Percentiles rank a stretch among this genome's conserved stretches.
phyloP scores from a whole-genome alignment of 1,140 invertebrate genomes.

The Macrosteles quadrilineatus region DNA sequence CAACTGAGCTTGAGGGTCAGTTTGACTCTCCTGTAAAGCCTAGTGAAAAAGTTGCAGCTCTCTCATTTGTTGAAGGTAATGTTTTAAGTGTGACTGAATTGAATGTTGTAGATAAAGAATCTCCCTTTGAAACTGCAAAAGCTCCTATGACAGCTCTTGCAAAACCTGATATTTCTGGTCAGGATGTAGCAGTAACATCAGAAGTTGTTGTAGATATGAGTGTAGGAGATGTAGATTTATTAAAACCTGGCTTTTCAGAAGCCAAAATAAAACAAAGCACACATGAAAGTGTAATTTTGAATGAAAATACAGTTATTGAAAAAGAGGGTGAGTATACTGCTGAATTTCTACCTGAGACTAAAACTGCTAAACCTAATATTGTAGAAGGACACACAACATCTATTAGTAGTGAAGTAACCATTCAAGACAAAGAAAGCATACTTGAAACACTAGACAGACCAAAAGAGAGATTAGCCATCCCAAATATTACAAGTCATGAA shows the following conservation, averaged over 20 bases:
- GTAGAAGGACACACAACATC: conserved; percentile 52
- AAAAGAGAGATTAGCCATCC: conserved; percentile 35
- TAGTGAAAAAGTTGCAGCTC: conserved; percentile 35
- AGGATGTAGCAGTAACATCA: conserved; percentile 56
- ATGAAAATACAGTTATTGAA: conserved; percentile 54
- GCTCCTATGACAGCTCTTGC: conserved; percentile 49
- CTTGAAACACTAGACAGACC: conserved; percentile 34
- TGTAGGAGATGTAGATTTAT: conserved; percentile 47
- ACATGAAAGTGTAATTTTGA: conserved; percentile 56
- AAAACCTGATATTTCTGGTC: conserved; percentile 52
- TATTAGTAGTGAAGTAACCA: conserved; percentile 42
- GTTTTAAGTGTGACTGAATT: conserved; percentile 39
- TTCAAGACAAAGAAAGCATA: conserved; percentile 43
- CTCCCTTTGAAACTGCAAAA: conserved; percentile 44
- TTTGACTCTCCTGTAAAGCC: conserved; percentile 35
- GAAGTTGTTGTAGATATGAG: conserved; percentile 52
- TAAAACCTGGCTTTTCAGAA: conserved; percentile 46
- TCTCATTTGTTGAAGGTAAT: conserved; percentile 39
- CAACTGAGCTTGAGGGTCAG: conserved; percentile 50
- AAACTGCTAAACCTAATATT: conserved; percentile 50
- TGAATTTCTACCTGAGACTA: conserved; percentile 45
- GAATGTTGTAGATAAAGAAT: conserved; percentile 48
- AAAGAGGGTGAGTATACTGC: conserved; percentile 53
- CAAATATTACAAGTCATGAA: conserved; percentile 35
- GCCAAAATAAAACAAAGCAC: conserved; percentile 49